Percentiles rank a stretch among this genome's conserved stretches.
Conservation (phyloP, 1,140 invertebrate species). For the Drosophila asahinai region DNA sequence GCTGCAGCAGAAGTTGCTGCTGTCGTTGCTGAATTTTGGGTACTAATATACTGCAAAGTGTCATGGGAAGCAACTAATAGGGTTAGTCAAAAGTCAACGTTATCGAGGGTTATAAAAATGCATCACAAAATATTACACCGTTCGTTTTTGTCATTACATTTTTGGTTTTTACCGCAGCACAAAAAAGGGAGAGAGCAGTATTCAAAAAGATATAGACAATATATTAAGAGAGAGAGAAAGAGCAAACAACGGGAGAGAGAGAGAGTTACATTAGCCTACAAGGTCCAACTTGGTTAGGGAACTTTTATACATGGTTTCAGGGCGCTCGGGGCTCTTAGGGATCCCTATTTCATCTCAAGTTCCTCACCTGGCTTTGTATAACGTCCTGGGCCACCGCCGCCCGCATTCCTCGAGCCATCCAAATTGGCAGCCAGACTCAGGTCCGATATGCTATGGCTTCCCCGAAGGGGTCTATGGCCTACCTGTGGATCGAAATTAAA, state of each 20-base stretch:
- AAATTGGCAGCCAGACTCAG: slow-evolving; percentile 86
- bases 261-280: slow-evolving; percentile 62
- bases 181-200: slow-evolving; percentile 53
- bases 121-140: slow-evolving; percentile 9
- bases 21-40: slow-evolving; percentile 34
- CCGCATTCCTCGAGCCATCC: slow-evolving; percentile 84
- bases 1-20: slow-evolving; percentile 3
- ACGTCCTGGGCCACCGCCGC: slow-evolving; percentile 59
- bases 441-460: slow-evolving; percentile 93
- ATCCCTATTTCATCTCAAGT: too few relatives aligned
- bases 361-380: slow-evolving; percentile 80
- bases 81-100: slow-evolving; percentile 55
- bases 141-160: slow-evolving; percentile 16
- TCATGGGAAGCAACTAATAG: slow-evolving; percentile 73
- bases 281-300: slow-evolving; percentile 9
- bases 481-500: slow-evolving; percentile 86
- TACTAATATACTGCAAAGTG: slow-evolving; percentile 71
- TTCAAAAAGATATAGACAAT: slow-evolving; percentile 47
- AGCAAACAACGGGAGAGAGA: slow-evolving; percentile 65
- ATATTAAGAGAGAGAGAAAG: slow-evolving; percentile 40
- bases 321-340: background rate
- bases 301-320: background rate
- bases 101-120: background rate
- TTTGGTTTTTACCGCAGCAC: slow-evolving; percentile 62
- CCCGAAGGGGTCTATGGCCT: slow-evolving; percentile 91